Conservation (phyloP, 2,113 vertebrate genomes). For the Forbesichthys papilliferus region DNA sequence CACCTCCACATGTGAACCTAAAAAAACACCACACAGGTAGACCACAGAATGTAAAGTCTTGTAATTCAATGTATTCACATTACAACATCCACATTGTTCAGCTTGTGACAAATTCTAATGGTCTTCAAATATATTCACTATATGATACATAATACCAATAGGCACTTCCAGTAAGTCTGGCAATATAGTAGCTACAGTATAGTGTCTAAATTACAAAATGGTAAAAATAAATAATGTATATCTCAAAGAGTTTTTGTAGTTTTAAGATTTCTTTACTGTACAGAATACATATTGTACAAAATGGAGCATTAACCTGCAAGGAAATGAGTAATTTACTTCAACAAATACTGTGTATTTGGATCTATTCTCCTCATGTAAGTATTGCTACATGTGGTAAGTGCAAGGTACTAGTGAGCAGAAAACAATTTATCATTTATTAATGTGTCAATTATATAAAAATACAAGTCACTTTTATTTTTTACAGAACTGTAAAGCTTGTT, state of each 20-base stretch:
- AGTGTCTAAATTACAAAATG: slow-evolving; percentile 96
- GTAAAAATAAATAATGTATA: slow-evolving; percentile 98
- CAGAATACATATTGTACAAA: slow-evolving; percentile 95
- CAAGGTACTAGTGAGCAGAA: slow-evolving; percentile 85
- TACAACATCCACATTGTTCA: slow-evolving; percentile 90
- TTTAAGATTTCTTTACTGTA: slow-evolving; percentile 86
- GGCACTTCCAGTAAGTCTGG: slow-evolving; percentile 99
- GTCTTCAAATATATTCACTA: slow-evolving; percentile 89
- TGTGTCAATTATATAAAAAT: slow-evolving; percentile 82
- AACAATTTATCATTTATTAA: slow-evolving; percentile 77
- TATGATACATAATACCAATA: slow-evolving; percentile 95
- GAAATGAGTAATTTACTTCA: slow-evolving; percentile 80
- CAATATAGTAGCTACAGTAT: slow-evolving; percentile 91
- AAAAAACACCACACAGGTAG: slow-evolving; percentile 61
- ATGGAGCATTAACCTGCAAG: slow-evolving; percentile 84
- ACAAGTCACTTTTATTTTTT: slow-evolving; percentile 75
- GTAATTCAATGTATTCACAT: slow-evolving; percentile 92
- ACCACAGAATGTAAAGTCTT: slow-evolving; percentile 90
- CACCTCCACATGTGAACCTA: not conserved
- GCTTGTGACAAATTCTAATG: slow-evolving; percentile 89
- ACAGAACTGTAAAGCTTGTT: slow-evolving; percentile 72
- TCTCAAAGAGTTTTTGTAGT: slow-evolving; percentile 84
- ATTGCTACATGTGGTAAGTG: slow-evolving; percentile 88
- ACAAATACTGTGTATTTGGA: slow-evolving; percentile 85
- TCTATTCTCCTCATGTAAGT: slow-evolving; percentile 73